phyloP scores from a whole-genome alignment of 2,797 vertebrate genomes.

The Sylvilagus floridanus region DNA sequence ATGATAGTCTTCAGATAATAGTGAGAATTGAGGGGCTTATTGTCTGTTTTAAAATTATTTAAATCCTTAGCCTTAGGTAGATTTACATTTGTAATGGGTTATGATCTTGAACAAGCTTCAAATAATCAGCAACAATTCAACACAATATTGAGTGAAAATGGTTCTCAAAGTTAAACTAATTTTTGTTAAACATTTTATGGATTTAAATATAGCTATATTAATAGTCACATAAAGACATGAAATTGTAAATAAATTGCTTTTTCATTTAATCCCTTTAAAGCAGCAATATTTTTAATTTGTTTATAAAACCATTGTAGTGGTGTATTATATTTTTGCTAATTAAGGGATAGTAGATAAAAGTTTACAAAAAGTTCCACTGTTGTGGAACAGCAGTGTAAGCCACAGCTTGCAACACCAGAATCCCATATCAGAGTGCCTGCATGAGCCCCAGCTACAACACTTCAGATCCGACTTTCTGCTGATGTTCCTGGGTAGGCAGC shows the following conservation, averaged over 20 bases:
- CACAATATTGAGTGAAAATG: background rate
- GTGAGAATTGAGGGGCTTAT: background rate
- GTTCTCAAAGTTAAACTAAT: slow-evolving; percentile 41
- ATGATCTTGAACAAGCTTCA: background rate
- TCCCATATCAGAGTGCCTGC: too few species aligned
- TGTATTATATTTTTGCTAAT: background rate
- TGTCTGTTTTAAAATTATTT: background rate
- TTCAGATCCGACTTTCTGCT: too few species aligned
- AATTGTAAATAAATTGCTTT: slow-evolving; percentile 8
- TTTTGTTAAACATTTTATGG: background rate
- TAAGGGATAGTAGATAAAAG: slow-evolving; percentile 18
- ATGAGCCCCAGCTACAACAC: too few species aligned
- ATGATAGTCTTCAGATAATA: background rate
- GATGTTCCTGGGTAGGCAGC: too few species aligned
- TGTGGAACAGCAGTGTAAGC: too few species aligned
- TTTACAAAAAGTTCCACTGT: background rate
- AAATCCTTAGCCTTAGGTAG: slow-evolving; percentile 41
- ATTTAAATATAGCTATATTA: slow-evolving; percentile 27
- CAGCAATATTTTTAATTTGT: slow-evolving; percentile 8
- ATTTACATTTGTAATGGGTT: background rate
- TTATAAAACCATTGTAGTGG: background rate
- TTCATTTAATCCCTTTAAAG: slow-evolving; percentile 22
- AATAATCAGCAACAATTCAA: slow-evolving; percentile 8
- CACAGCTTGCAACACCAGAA: too few species aligned
- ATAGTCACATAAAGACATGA: background rate